Evolutionary conservation across 2,113 vertebrate genomes (phyloP), one percentile per base, ranked within the genome.

Genomic region (Oryzias curvinotus): DNA sequence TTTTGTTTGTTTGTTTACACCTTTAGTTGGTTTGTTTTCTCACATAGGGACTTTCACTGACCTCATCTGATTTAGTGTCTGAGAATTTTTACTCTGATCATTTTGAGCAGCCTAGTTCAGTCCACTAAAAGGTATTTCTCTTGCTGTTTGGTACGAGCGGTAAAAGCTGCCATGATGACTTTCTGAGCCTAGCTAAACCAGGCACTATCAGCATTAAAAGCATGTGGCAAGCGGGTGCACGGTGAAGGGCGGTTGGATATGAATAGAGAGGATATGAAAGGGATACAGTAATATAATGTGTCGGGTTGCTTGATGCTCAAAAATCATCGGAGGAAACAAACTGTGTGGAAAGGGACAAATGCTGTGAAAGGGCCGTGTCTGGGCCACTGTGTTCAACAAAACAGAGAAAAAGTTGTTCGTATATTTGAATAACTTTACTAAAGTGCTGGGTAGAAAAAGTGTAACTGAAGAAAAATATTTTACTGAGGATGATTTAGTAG

Each of bases 131-230:
- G 43, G 23, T 12, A 55, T 65, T 60, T 67, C 28, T 61, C 55
- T 52, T 51, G 14, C 18, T 52, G 55, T 6, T 21, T 19, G 26
- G 44, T 21, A 21, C 16, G n/a, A 17, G 41, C 14, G 51, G 58
- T 23, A 36, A 52, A 64, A 52, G 64, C 61, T 50, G 56, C 4
- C 5, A 30, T 62, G 58, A 57, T 70, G 56, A 77, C 45, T 67
- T 44, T 51, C 42, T 65, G 57, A 63, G 70, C 65, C 70, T 30
- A 28, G 46, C 26, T 58, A 48, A 57, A 70, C 57, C 13, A 15
- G 45, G 58, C 28, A 55, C 49, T 36, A 48, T 80, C 66, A 65
- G 5, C 15, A 46, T 52, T 52, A 46, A 75, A 68, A 52, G 55
- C 60, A 55, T 14, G 50, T 46, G 41, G 75, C 30, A 54, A 52